Evolutionary conservation across 2,113 vertebrate genomes (phyloP).

Genomic region (Cebus imitator): DNA sequence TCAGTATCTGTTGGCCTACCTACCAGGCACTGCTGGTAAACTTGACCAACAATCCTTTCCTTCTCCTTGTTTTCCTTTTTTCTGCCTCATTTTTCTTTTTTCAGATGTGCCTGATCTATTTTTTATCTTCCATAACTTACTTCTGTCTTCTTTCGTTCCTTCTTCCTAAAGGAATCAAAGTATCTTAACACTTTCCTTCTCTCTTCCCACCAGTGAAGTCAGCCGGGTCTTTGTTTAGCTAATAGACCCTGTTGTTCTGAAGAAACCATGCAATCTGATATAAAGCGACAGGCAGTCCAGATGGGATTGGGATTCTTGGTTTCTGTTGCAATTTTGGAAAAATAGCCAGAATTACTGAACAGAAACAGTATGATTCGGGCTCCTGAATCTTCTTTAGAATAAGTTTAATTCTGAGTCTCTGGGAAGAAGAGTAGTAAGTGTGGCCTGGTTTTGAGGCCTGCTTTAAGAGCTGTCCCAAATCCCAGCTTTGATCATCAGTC

Average conservation of each 20-base stretch:
- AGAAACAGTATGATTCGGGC: neutral
- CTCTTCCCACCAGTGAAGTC: neutral
- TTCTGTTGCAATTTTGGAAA: neutral
- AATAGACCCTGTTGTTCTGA: neutral
- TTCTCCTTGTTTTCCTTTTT: neutral
- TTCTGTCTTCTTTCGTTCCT: neutral
- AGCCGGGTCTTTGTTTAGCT: neutral
- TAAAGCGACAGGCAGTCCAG: neutral
- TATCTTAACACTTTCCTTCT: neutral
- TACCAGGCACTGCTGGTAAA: neutral
- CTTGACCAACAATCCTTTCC: neutral
- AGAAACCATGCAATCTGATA: neutral
- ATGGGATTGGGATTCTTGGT: neutral
- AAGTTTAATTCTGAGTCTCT: neutral
- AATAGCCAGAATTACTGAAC: neutral
- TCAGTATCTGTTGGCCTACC: neutral
- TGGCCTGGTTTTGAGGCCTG: neutral
- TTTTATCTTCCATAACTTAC: neutral
- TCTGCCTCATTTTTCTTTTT: neutral
- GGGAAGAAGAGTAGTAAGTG: neutral
- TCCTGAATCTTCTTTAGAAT: neutral
- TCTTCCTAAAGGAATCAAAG: slow-evolving; percentile 7
- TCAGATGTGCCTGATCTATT: neutral
- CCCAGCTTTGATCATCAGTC: neutral
- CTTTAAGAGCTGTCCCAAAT: neutral